Base-by-base conservation (phyloP, 2,113 vertebrate genomes). In the Todiramphus saurophagus region DNA sequence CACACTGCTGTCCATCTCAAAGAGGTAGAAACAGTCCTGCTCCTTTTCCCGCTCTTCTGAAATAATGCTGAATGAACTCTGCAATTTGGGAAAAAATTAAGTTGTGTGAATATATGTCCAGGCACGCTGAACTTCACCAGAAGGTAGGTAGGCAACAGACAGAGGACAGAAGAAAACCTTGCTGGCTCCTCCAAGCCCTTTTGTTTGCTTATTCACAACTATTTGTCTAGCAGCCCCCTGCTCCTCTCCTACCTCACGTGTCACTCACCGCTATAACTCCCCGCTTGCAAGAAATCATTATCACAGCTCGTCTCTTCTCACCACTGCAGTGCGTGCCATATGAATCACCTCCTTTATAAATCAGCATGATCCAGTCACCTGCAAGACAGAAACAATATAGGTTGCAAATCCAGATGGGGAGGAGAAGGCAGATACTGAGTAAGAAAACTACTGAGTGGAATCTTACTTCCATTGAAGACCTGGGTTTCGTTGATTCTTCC, bases 361-460 rank as follows among this genome's bases (percentile, higher is more conserved):
- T 98, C 69, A 99, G 97, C 98, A 99, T 97, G 96, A 99, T 98
- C 99, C 99, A 99, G 78, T 99, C 98, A 98, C 98, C 99, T 99
- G 96, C 63, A 88, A 93, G 41, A 88, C 19, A 94, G 66, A 94
- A 90, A 94, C 39, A 93, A 90, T 50, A 89, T 0, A 43, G 60
- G 37, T 62, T 94, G 41, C 55, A 58, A 58, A 73, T 88, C 48
- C 66, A 82, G 59, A 83, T 4, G 58, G 33, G 64, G 16, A 77
- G 41, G 74, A 0, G 0, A 63, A 87, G 69, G 25, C 44, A 82
- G 58, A 39, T 24, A 24, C 10, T 5, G 16, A 41, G 19, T 37
- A 81, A 63, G 50, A 59, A 23, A 60, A 33, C 18, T 17, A 55
- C 0, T 6, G 35, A 56, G 51, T 27, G 51, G 24, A 67, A 18